phyloP scores from a whole-genome alignment of 2,113 vertebrate genomes.

The Numenius arquata region DNA sequence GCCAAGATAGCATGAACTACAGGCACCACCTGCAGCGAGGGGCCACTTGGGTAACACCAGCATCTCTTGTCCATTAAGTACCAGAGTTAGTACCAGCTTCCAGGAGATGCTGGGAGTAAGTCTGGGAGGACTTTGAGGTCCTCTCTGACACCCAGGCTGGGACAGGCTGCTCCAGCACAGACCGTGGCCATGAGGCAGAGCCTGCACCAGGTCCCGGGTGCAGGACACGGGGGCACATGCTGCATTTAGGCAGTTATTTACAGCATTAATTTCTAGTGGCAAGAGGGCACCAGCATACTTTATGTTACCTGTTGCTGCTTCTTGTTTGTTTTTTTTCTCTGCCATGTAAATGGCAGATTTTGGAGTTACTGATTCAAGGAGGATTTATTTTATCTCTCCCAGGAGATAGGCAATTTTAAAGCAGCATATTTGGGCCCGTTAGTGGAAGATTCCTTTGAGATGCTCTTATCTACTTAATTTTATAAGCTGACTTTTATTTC shows the following conservation, averaged over 20 bases:
- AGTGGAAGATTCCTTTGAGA: not conserved
- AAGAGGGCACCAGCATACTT: not conserved
- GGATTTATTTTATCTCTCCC: slow-evolving; percentile 15
- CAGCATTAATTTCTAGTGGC: not conserved
- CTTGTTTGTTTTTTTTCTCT: not conserved
- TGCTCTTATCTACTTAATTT: not conserved
- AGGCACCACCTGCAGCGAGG: not conserved
- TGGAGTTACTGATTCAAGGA: not conserved
- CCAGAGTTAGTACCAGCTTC: rapidly evolving
- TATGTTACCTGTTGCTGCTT: not conserved
- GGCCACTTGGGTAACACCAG: not conserved
- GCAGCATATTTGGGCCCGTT: not conserved
- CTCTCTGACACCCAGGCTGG: not conserved
- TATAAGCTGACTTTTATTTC: slow-evolving; percentile 11
- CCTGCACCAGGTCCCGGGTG: rapidly evolving
- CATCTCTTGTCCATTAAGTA: not conserved
- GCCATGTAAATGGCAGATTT: not conserved
- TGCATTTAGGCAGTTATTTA: not conserved
- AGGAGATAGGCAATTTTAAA: not conserved
- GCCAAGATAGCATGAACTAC: not conserved
- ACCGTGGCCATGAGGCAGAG: rapidly evolving
- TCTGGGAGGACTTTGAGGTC: no score
- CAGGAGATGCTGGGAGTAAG: not conserved
- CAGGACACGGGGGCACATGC: not conserved
- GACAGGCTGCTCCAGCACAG: not conserved